Conservation (phyloP, 1,140 invertebrate genomes). For the Trigoniulus corallinus region DNA sequence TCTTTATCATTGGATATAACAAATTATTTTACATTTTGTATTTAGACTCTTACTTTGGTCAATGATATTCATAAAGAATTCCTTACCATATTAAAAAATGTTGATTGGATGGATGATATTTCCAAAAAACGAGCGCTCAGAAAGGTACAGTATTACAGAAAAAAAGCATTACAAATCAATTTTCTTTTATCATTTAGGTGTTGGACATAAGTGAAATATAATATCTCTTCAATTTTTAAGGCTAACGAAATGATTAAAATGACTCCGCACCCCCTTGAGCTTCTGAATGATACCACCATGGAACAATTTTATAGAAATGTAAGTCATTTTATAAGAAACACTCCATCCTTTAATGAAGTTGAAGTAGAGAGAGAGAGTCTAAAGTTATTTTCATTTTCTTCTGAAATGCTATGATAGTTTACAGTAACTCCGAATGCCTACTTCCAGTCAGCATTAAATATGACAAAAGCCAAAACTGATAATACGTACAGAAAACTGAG, state of each 20-base stretch:
- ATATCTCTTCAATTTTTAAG: conserved; percentile 3
- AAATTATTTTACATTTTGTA: not conserved
- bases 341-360: not conserved
- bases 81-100: conserved; percentile 6
- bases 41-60: not conserved
- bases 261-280: conserved; percentile 9
- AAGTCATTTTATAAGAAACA: not conserved
- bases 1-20: not conserved
- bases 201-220: too few relatives aligned
- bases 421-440: not conserved
- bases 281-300: not conserved
- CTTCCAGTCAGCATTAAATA: not conserved
- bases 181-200: not conserved
- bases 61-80: conserved; percentile 6
- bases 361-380: too few relatives aligned
- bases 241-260: conserved; percentile 6
- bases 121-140: not conserved
- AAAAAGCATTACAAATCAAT: not conserved
- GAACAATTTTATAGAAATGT: conserved; percentile 25
- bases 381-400: too few relatives aligned
- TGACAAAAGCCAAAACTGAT: not conserved
- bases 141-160: not conserved
- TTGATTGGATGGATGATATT: conserved; percentile 5
- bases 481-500: not conserved
- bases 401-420: not conserved